Base-by-base conservation (phyloP, 2,888 invertebrate species). In the Eupithecia vulgata region DNA sequence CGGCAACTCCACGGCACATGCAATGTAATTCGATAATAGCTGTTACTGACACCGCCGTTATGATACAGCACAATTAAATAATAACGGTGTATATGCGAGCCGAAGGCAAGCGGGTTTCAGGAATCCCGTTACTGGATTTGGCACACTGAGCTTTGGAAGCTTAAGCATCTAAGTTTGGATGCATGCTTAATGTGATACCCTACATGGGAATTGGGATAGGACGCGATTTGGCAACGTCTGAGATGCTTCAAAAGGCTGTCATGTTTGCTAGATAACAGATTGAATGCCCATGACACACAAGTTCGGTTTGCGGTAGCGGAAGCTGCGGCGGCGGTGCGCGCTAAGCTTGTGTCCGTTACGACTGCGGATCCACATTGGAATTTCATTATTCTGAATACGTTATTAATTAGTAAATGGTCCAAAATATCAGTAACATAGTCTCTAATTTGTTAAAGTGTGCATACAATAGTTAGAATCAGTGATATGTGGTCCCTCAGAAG, bases 51-150 rank as follows among this genome's bases (percentile, higher is more conserved):
- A 65, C 42, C 40, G 25, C 65, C 65, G 65, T 65, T 65, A 65
- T 65, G 61, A 34, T 61, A 37, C 37, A 37, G 21, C 40, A 65
- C 65, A 65, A 65, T 65, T 65, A 65, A 65, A 65, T 25, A 65
- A 65, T 65, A 65, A 65, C 65, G 65, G 65, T 21, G 21, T 12
- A 12, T 12, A 10, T 13, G 21, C 13, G 61, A 59, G 30, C 34
- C 57, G 57, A 57, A 57, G 61, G 61, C 61, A 34, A 61, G 30
- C 61, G 30, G 61, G 30, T 61, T 13, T 65, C 40, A 21, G 37
- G 67, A 15, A 34, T 34, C 30, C 67, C 45, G 45, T 67, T 67
- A 67, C 64, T 45, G 48, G 48, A 45, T 64, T 64, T 64, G 64
- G 64, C 37, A 64, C 64, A 64, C 37, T 64, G 64, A 17, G 64